Percentiles rank a stretch among this genome's conserved stretches.
phyloP scores from a whole-genome alignment of 2,797 vertebrate genomes.

The Holocentrus rufus region DNA sequence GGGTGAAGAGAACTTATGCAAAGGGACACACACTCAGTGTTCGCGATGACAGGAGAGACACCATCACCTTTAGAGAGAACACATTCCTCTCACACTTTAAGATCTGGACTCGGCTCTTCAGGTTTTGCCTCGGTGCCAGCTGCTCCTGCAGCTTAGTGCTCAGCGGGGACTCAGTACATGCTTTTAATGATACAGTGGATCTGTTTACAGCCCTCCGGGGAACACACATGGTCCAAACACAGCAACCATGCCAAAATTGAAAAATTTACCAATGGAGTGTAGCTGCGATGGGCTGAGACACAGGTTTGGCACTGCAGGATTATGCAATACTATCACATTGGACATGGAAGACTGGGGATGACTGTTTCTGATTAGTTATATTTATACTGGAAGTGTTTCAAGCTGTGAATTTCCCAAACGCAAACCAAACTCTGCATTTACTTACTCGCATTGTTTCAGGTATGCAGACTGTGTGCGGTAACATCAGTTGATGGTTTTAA shows the following conservation, averaged over 20 bases:
- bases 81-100: constrained; percentile 35
- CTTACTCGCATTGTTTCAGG: neutral
- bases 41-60: constrained; percentile 28
- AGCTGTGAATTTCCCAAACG: constrained; percentile 5
- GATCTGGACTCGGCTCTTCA: constrained; percentile 21
- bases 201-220: constrained; percentile 72
- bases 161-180: constrained; percentile 54
- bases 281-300: constrained; percentile 28
- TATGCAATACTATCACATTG: constrained; percentile 54
- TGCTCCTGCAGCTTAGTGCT: constrained; percentile 43
- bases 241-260: constrained; percentile 48
- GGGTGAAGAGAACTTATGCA: constrained; percentile 42
- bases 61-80: constrained; percentile 32
- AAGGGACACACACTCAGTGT: constrained; percentile 32
- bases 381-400: constrained; percentile 14
- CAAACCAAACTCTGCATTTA: neutral
- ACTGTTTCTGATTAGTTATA: constrained; percentile 12
- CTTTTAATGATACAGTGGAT: constrained; percentile 73
- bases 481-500: neutral
- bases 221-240: constrained; percentile 46
- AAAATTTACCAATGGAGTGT: constrained; percentile 31
- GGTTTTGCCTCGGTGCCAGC: constrained; percentile 42
- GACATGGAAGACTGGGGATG: constrained; percentile 30
- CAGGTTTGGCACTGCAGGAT: constrained; percentile 36
- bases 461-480: neutral